Conservation (phyloP, 2,113 vertebrate genomes). For the Malurus alboscapulatus region DNA sequence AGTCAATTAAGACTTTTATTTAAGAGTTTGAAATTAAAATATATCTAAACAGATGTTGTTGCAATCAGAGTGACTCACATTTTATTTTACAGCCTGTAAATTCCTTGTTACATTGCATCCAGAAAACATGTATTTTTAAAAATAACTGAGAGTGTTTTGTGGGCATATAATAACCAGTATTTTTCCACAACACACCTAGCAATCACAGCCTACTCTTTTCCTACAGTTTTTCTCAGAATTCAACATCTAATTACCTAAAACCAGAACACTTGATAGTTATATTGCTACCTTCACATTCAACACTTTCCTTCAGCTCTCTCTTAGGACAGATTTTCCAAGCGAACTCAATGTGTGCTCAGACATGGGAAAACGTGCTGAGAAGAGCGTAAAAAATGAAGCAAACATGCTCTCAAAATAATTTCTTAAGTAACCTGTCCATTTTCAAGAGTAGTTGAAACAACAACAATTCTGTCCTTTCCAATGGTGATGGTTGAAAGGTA, state of each 20-base stretch:
- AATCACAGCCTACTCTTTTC: background rate
- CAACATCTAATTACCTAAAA: background rate
- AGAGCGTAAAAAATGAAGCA: background rate
- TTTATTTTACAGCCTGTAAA: background rate
- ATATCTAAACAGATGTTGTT: background rate
- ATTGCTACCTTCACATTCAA: background rate
- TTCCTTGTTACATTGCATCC: background rate
- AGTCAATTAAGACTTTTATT: background rate
- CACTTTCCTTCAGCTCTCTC: background rate
- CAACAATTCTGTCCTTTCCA: background rate
- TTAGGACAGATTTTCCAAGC: background rate
- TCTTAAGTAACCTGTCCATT: background rate
- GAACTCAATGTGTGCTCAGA: background rate
- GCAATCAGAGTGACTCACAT: background rate
- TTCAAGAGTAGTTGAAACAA: background rate
- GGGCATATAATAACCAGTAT: background rate
- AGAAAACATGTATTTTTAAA: background rate
- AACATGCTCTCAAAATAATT: background rate
- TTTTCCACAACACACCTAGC: background rate
- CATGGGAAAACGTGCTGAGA: background rate
- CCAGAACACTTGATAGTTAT: background rate
- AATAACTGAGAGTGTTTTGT: background rate
- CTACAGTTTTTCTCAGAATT: background rate
- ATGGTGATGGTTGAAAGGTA: background rate
- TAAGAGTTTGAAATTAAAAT: background rate